Conservation (phyloP, 2,888 invertebrate genomes). For the Halictus quadricinctus region DNA sequence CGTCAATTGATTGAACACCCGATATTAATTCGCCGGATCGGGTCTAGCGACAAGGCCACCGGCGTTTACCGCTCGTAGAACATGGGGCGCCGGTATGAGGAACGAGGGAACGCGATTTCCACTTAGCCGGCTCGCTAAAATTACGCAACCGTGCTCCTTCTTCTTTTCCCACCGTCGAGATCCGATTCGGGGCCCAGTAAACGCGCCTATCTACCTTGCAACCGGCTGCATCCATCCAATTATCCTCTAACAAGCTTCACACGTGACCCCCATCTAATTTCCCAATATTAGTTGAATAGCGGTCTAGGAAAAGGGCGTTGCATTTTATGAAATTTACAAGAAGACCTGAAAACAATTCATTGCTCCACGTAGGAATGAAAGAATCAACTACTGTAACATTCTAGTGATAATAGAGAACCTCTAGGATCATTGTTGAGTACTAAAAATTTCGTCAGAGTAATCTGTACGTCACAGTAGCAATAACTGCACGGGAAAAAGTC, state of each 20-base stretch:
- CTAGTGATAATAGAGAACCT: no score
- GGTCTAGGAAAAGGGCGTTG: no score
- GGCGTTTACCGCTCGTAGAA: slow-evolving; percentile 33
- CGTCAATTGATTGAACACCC: slow-evolving; percentile 67
- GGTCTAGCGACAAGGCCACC: slow-evolving; percentile 57
- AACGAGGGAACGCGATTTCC: slow-evolving; percentile 37
- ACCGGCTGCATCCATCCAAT: neutral
- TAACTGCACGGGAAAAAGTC: no score
- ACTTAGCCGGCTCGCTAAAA: slow-evolving; percentile 19
- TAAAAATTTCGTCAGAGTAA: no score
- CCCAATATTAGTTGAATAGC: neutral
- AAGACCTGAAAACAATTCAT: no score
- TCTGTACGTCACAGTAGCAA: no score
- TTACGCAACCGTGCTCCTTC: slow-evolving; percentile 23
- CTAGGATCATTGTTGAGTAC: no score
- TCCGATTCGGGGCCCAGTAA: neutral
- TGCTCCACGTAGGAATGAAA: no score
- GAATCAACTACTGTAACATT: no score
- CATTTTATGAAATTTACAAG: neutral
- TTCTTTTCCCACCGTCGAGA: slow-evolving; percentile 2
- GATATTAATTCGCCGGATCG: slow-evolving; percentile 50
- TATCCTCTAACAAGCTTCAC: neutral
- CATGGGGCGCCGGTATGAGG: slow-evolving; percentile 36
- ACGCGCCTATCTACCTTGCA: neutral
- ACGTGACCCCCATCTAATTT: neutral